Evolutionary conservation across 2,113 vertebrate species (phyloP).

Genomic region (Pseudois nayaur): DNA sequence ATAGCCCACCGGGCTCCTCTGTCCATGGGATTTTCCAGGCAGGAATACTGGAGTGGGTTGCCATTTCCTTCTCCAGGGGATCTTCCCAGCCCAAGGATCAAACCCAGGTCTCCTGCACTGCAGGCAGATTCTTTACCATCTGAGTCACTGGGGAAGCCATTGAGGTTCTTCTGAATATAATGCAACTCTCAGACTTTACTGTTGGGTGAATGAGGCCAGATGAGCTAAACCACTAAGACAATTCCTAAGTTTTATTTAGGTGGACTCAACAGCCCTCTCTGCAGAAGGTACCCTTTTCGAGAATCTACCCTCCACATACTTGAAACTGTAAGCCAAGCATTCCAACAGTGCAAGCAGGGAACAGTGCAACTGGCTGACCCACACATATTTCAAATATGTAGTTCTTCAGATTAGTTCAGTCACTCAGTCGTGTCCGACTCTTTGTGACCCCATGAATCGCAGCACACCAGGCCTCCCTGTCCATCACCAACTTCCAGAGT

Average conservation of each 20-base stretch:
- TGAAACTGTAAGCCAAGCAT: background rate
- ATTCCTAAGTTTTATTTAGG: background rate
- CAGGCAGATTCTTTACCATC: background rate
- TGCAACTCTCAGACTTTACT: background rate
- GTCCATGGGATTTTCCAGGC: background rate
- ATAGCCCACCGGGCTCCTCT: background rate
- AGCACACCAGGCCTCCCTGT: too few relatives aligned
- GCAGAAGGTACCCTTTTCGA: background rate
- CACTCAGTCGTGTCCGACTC: too few relatives aligned
- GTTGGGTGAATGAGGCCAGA: background rate
- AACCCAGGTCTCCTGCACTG: background rate
- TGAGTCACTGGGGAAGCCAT: background rate
- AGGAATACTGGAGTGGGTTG: background rate
- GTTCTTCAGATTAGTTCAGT: background rate
- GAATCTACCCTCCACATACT: background rate
- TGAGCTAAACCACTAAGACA: background rate
- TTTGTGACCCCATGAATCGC: too few relatives aligned
- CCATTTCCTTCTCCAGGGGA: background rate
- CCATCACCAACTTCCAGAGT: too few relatives aligned
- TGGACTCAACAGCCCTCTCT: background rate
- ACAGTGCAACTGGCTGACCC: background rate
- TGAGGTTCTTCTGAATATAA: background rate
- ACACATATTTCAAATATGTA: background rate
- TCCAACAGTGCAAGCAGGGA: background rate
- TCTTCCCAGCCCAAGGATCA: background rate